Base-by-base conservation (phyloP, 2,797 vertebrate species). In the Crax fasciolata region DNA sequence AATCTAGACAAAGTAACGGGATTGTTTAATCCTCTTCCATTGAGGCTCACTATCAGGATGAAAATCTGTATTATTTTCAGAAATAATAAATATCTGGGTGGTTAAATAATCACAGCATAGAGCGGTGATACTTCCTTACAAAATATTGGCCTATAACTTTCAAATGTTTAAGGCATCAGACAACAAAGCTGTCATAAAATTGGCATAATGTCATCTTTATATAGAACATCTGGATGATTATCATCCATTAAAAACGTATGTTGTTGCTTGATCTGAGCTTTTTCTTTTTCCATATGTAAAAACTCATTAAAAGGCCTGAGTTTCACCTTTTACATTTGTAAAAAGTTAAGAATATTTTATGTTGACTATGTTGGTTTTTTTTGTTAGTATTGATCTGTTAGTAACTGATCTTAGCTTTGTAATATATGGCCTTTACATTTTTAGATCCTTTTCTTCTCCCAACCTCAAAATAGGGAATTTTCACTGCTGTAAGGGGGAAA, bases 141-240 rank as follows among this genome's bases (percentile, higher is more conserved):
- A 93, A 89, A 93, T 73, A 90, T 46, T 93, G 67, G 48, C 81
- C 71, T 93, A 25, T 82, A 73, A 95, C 78, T 94, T 93, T 79
- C 44, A 67, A 79, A 32, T 76, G 63, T 89, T 87, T 84, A 82
- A 32, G 28, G 28, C 39, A 65, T 74, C 80, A 90, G 70, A 55
- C 73, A 96, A 92, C 83, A 92, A 94, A 95, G 48, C 84, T 89
- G 78, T 92, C 48, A 63, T 95, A 92, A 88, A 93, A 78, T 32
- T 84, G 25, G 43, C 78, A 77, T 84, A 63, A 62, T 90, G 39
- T 87, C 68, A 28, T 89, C 52, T 92, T 90, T 79, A 55, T 84
- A 32, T 55, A 51, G 35, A 87, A 63, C 59, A 84, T 94, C 63
- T 80, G 86, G 52, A 23, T 73, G 63, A 17, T 41, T 89, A 15